phyloP scores from a whole-genome alignment of 2,888 invertebrate genomes.

The Lapara coniferarum region DNA sequence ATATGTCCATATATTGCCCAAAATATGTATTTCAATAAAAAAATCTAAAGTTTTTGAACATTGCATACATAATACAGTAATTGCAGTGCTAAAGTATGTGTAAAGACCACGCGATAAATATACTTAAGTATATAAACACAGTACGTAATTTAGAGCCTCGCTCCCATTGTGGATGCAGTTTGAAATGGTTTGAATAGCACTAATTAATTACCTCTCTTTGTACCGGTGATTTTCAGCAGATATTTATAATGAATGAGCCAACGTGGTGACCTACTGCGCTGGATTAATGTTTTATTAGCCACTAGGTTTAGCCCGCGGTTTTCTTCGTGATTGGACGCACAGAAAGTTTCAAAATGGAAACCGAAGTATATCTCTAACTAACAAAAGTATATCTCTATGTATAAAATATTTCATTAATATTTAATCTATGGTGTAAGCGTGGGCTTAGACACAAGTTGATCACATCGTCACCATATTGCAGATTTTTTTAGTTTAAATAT shows the following conservation, averaged over 20 bases:
- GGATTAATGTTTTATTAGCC: neutral
- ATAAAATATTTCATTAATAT: no score
- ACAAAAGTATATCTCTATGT: no score
- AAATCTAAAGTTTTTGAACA: no score
- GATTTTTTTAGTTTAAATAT: no score
- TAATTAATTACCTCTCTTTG: constrained; percentile 26
- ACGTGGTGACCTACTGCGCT: constrained; percentile 5
- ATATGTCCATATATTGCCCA: no score
- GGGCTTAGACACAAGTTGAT: no score
- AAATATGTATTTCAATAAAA: no score
- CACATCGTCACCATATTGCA: no score
- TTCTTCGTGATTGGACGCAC: neutral
- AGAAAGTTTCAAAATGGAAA: neutral
- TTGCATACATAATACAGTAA: no score
- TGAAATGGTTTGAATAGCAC: constrained; percentile 24
- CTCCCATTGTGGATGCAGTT: constrained; percentile 17
- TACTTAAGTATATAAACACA: constrained; percentile 9
- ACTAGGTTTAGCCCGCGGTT: neutral
- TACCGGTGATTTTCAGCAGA: constrained; percentile 23
- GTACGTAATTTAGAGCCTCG: constrained; percentile 12
- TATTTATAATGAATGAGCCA: constrained; percentile 16
- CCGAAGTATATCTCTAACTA: no score
- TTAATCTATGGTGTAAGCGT: no score
- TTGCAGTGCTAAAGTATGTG: no score
- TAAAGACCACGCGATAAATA: neutral